Evolutionary conservation across 2,888 invertebrate genomes (phyloP), one percentile per base, ranked within the genome.

Genomic region (Ophion costatus): DNA sequence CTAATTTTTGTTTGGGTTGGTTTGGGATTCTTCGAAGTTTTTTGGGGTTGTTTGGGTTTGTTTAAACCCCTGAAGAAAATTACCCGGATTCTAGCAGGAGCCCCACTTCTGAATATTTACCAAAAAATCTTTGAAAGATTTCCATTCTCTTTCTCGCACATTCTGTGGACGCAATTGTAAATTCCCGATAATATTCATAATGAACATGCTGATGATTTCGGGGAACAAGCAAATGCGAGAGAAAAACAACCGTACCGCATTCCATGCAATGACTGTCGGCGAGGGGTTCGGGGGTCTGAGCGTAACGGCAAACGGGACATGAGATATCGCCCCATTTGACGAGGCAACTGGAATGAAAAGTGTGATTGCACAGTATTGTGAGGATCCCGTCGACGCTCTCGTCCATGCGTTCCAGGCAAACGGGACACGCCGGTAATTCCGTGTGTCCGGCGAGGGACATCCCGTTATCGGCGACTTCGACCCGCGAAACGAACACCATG

Each of bases 321-420:
- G 98, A 98, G 89, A 98, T 98, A 94, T 99, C 99, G 22, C 98
- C 97, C 99, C 99, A 99, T 93, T 99, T 97, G 88, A 98, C 96
- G 73, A 99, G 95, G 94, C 99, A 99, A 91, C 96, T 97, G 11
- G 98, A 97, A 94, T 99, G 99, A 94, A 99, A 99, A 1, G 98
- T 97, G 94, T 99, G 99, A 94, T 99, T 99, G 93, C 99, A 99
- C 85, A 99, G 95, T 92, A 99, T 99, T 42, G 99, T 99, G 88
- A 99, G 95, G 86, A 99, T 98, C 14, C 99, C 99, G 93, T 99
- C 98, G 14, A 99, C 98, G 89, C 98, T 98, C 94, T 99, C 99
- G 94, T 99, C 99, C 99, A 98, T 98, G 83, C 99, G 96, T 94
- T 99, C 99, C 77, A 99, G 94, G 93, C 99, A 99, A 14, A 99